Base-by-base conservation (phyloP, 92 coral and sea anemone species). In the Bergia sp. region DNA sequence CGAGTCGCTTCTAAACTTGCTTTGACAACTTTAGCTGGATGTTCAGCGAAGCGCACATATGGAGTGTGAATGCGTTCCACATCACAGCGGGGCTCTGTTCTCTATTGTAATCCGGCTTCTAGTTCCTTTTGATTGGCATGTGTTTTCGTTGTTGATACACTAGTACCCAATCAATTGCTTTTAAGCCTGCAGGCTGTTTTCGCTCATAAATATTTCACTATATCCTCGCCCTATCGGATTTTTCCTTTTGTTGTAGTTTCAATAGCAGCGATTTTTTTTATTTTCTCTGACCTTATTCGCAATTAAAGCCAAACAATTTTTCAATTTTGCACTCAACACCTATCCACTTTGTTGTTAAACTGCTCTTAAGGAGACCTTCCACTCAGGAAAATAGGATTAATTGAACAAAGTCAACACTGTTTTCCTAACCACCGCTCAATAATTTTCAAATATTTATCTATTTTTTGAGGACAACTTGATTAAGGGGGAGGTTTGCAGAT, bases 91-190 rank as follows among this genome's bases (percentile, higher is more conserved):
- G 98, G 92, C 93, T 72, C 82, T 85, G 89, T 87, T 90, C 93
- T 92, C 96, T 95, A 95, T 95, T 95, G 98, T 95, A 95, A 89
- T 94, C 91, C 91, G 93, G 92, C 94, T 93, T 86, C 94, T 83
- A 91, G 87, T 85, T 91, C 91, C 81, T 77, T 93, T 95, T 95
- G 98, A 95, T 95, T 95, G 98, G 96, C 98, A 95, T 93, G 93
- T 92, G 92, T 44, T 67, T 87, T 64, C 86, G 86, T 93, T 95
- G 94, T 95, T 95, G 98, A 95, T 93, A 95, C 86, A 93, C 92
- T 89, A 79, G 91, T 91, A 92, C 88, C 98, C 98, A 95, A 95
- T 95, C 98, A 93, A 12, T 87, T 87, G 89, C 90, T 74, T 73
- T 53, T 89, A 76, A 67, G 98, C 98, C 98, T 88, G 96, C 98